Percentiles rank a stretch among this genome's conserved stretches.
Evolutionary conservation across 2,888 invertebrate species (phyloP).

Genomic region (Serrognathus titanus): DNA sequence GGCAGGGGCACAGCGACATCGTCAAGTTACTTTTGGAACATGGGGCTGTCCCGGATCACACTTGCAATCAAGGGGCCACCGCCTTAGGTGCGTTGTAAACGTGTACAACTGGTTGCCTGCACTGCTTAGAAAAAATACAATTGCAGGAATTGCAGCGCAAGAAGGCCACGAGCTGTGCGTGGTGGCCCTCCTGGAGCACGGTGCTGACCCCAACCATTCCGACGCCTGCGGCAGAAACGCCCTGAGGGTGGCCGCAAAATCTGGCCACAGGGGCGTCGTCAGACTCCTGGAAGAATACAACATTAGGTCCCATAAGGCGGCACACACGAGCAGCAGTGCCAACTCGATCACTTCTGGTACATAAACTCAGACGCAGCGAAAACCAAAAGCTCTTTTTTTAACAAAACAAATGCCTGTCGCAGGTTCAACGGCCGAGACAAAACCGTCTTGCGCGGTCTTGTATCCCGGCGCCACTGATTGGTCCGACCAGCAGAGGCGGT

Average conservation of each 20-base stretch:
- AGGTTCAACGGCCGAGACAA: slow-evolving; percentile 61
- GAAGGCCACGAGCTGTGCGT: slow-evolving; percentile 95
- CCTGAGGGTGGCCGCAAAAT: slow-evolving; percentile 84
- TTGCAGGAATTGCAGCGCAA: slow-evolving; percentile 85
- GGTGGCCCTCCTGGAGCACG: slow-evolving; percentile 73
- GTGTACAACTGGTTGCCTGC: neutral
- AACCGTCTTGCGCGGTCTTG: slow-evolving; percentile 59
- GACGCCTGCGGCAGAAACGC: slow-evolving; percentile 86
- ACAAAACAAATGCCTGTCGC: slow-evolving; percentile 22
- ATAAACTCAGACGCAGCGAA: neutral
- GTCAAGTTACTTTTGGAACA: slow-evolving; percentile 75
- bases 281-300: slow-evolving; percentile 70
- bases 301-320: slow-evolving; percentile 39
- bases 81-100: slow-evolving; percentile 63
- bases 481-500: slow-evolving; percentile 50
- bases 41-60: slow-evolving; percentile 82
- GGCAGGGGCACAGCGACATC: slow-evolving; percentile 89
- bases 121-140: neutral
- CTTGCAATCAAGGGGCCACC: slow-evolving; percentile 94
- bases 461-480: slow-evolving; percentile 50
- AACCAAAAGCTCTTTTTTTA: neutral
- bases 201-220: slow-evolving; percentile 83
- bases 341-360: slow-evolving; percentile 48
- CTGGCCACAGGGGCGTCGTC: slow-evolving; percentile 83
- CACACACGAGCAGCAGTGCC: slow-evolving; percentile 44